These are phyloP conservation scores for Melanostigma gelatinosum DNA, from an alignment of 2,113 vertebrate genomes.

Conservation along the genomic window DNA sequence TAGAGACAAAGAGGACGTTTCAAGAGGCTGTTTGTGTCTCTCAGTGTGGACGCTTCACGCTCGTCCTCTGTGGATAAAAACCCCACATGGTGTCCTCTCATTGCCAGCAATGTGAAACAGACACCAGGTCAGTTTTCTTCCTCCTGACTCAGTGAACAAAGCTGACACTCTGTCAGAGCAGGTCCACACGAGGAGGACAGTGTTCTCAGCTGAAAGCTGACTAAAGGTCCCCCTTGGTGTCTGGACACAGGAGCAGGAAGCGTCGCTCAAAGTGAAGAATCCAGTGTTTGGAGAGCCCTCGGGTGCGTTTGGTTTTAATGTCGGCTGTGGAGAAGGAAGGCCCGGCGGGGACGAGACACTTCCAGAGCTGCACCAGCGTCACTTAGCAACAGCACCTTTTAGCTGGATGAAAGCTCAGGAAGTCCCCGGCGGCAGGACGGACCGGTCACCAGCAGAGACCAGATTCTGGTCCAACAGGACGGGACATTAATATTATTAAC, in stretches of 20 bases:
- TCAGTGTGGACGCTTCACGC: not conserved
- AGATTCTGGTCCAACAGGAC: not conserved
- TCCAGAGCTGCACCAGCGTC: conserved; percentile 20
- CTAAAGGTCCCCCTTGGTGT: conserved; percentile 31
- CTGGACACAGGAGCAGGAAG: conserved; percentile 38
- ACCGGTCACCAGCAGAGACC: not conserved
- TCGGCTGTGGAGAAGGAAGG: not conserved
- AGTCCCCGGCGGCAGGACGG: conserved; percentile 3
- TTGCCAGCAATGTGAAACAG: not conserved
- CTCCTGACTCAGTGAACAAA: not conserved
- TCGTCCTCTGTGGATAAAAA: conserved; percentile 33
- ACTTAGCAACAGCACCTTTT: conserved; percentile 66
- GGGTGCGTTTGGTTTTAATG: conserved; percentile 36
- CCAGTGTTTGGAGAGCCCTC: conserved; percentile 40
- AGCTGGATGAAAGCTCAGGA: conserved; percentile 40
- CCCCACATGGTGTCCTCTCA: conserved; percentile 31
- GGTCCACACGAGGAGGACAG: conserved; percentile 48
- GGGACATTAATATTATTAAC: not conserved
- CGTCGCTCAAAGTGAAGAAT: not conserved
- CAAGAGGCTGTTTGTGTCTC: conserved; percentile 3
- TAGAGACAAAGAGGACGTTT: conserved; percentile 46
- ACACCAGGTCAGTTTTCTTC: conserved; percentile 39
- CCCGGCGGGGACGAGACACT: conserved; percentile 49
- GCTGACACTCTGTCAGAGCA: not conserved
- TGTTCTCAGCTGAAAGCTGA: conserved; percentile 47